Conservation (phyloP, 2,113 vertebrate species). For the Microcebus ravelobensis region DNA sequence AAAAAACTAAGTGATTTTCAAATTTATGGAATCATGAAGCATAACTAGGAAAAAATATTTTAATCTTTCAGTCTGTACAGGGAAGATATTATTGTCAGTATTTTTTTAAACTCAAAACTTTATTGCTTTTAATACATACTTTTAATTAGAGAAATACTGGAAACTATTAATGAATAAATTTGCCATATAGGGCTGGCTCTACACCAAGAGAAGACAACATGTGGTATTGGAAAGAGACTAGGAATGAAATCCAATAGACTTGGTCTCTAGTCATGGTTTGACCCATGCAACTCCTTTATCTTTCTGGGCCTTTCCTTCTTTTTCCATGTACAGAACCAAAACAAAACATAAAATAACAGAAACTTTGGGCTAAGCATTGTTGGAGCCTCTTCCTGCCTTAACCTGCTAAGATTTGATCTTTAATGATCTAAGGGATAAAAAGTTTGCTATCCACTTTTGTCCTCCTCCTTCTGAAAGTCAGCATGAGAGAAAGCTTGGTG, state of each 20-base stretch:
- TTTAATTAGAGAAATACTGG: constrained; percentile 38
- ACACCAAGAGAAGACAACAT: not conserved
- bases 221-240: not conserved
- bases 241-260: not conserved
- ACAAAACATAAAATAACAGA: not conserved
- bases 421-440: not conserved
- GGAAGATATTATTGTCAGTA: constrained; percentile 33
- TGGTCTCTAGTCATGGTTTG: not conserved
- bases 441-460: not conserved
- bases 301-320: not conserved
- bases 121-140: constrained; percentile 28
- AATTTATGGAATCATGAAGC: constrained; percentile 17
- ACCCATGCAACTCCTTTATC: not conserved
- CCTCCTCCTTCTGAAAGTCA: not conserved
- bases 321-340: not conserved
- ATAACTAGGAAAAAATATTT: not conserved
- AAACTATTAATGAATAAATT: constrained; percentile 13
- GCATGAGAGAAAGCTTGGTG: not conserved
- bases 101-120: constrained; percentile 13
- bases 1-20: constrained; percentile 62
- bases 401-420: not conserved
- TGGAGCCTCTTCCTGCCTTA: not conserved
- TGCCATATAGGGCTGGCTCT: not conserved
- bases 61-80: constrained; percentile 4
- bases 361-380: not conserved